Evolutionary conservation across 2,797 vertebrate species (phyloP), one percentile per base, ranked within the genome.

Genomic region (Apogon talboti): DNA sequence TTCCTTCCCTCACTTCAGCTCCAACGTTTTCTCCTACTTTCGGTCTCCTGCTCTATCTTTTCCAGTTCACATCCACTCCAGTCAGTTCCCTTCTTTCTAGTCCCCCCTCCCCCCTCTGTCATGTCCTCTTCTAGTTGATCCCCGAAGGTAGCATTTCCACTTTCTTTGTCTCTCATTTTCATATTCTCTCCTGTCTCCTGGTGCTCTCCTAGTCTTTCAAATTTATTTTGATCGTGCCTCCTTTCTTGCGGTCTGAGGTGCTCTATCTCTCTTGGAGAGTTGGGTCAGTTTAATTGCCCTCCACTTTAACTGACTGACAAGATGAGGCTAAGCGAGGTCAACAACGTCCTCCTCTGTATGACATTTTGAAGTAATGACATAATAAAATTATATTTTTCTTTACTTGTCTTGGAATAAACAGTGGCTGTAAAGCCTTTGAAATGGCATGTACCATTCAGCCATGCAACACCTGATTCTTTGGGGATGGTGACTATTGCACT

Each of bases 261-360:
- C 50, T 76, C 45, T 52, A 58, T 71, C 73, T 70, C 64, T 74
- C 41, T 35, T 13, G 4, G 71, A 65, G 50, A 71, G 53, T 1
- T 56, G 68, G 84, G 80, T 82, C 82, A 79, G 18, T 70, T 84
- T 87, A 90, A 87, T 87, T 87, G 80, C 58, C 85, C 82, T 82
- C 64, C 54, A 76, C 72, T 83, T 74, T 90, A 86, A 89, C 82
- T 87, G 86, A 86, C 87, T 87, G 86, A 86, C 87, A 87, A 53
- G 64, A 70, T 56, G 19, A 55, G 78, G 77, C 67, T 82, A 83
- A 87, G 75, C 70, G 75, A 65, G 84, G 83, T 86, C 83, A 86
- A 83, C 73, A 73, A 79, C 28, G 2, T 62, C 63, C 66, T 79
- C 71, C 62, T 78, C 82, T 84, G 79, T 65, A 75, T 76, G 70